A percentile compares a stretch with the other conserved stretches of the same genome.
Evolutionary conservation across 1,140 invertebrate species (phyloP).

Genomic region (Drosophila virilis): DNA sequence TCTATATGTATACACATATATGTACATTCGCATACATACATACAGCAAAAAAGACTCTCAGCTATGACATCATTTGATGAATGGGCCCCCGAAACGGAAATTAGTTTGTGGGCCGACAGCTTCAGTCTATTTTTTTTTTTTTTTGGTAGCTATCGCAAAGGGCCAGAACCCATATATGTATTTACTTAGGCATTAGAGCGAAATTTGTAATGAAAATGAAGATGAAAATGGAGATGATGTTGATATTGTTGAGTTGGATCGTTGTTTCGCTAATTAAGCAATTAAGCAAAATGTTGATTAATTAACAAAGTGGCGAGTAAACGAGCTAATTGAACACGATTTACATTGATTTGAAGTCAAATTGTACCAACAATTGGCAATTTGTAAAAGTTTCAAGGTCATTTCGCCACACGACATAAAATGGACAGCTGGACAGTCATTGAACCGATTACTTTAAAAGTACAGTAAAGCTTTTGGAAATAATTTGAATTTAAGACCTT

Average conservation of each 20-base stretch:
- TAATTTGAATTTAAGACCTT: not conserved
- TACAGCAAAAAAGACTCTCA: slow-evolving; percentile 4
- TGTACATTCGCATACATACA: not conserved
- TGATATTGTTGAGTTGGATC: not conserved
- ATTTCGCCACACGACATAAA: not conserved
- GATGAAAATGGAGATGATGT: slow-evolving; percentile 26
- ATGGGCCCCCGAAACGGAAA: slow-evolving; percentile 60
- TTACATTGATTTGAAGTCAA: slow-evolving; percentile 60
- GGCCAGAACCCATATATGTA: slow-evolving; percentile 47
- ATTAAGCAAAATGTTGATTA: slow-evolving; percentile 73
- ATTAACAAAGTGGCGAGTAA: slow-evolving; percentile 50
- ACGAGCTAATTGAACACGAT: slow-evolving; percentile 53
- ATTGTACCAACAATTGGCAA: slow-evolving; percentile 5
- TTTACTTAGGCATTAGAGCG: slow-evolving; percentile 60
- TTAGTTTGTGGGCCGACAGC: slow-evolving; percentile 58
- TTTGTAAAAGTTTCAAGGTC: slow-evolving; percentile 25
- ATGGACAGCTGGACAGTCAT: slow-evolving; percentile 4
- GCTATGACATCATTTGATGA: slow-evolving; percentile 51
- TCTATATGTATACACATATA: not conserved
- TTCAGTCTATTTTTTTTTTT: slow-evolving; percentile 20
- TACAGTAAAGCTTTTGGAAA: not conserved
- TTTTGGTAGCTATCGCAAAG: not conserved
- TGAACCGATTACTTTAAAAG: not conserved
- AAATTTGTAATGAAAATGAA: slow-evolving; percentile 32
- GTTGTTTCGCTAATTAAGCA: slow-evolving; percentile 61